Evolutionary conservation across 2,797 vertebrate species (phyloP).

Genomic region (Aldrovandia affinis): DNA sequence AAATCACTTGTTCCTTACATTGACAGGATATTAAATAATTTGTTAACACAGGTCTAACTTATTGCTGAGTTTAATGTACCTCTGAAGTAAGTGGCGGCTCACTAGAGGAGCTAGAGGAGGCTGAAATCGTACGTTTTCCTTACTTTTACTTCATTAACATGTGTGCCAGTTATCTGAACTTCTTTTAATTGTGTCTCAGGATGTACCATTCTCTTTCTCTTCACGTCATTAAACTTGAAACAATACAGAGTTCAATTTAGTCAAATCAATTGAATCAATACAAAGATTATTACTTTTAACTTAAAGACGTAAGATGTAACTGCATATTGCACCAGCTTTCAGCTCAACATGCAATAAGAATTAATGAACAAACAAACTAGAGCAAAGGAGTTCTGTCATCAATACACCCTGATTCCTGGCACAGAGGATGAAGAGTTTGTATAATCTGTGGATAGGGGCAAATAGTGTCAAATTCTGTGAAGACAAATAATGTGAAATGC

Average conservation of each 20-base stretch:
- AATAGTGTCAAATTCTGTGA: too few relatives aligned
- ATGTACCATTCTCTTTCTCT: neutral
- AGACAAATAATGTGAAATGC: too few relatives aligned
- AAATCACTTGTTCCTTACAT: neutral
- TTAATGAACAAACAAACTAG: too few relatives aligned
- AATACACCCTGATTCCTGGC: too few relatives aligned
- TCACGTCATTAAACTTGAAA: neutral
- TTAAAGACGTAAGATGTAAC: too few relatives aligned
- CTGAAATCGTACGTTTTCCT: neutral
- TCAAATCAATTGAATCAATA: neutral
- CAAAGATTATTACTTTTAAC: too few relatives aligned
- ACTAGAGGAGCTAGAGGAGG: neutral
- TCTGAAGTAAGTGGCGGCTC: neutral
- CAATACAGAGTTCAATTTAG: neutral
- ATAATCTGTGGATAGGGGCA: too few relatives aligned
- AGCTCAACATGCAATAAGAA: too few relatives aligned
- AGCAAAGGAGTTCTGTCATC: too few relatives aligned
- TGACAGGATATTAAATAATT: neutral
- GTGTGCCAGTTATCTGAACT: neutral
- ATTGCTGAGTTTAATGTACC: neutral
- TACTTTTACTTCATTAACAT: neutral
- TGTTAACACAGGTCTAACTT: neutral
- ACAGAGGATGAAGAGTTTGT: too few relatives aligned
- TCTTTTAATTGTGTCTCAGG: neutral
- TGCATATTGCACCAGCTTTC: too few relatives aligned